Conservation (phyloP, 2,888 invertebrate species). For the Acrocera orbiculus region DNA sequence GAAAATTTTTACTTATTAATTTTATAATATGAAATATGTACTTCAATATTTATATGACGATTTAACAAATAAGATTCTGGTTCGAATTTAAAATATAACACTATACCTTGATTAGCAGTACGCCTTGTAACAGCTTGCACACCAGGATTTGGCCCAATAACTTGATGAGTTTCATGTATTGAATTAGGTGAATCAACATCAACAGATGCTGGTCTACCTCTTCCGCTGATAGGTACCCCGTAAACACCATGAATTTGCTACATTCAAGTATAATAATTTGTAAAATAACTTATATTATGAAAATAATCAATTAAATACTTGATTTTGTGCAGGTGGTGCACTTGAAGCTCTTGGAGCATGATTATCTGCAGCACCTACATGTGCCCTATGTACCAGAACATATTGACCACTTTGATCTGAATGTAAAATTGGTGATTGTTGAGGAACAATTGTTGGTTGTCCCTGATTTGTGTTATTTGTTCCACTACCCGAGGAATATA, state of each 20-base stretch:
- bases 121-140: slow-evolving; percentile 34
- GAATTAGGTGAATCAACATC: slow-evolving; percentile 32
- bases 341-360: slow-evolving; percentile 68
- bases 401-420: slow-evolving; percentile 46
- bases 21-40: too few species aligned
- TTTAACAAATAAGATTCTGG: too few species aligned
- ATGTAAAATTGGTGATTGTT: slow-evolving; percentile 10
- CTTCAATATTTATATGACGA: too few species aligned
- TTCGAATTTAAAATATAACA: not conserved
- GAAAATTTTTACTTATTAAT: too few species aligned
- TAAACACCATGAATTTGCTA: slow-evolving; percentile 29
- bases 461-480: slow-evolving; percentile 13
- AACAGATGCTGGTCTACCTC: slow-evolving; percentile 50
- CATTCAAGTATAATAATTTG: too few species aligned
- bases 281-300: not conserved
- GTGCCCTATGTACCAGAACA: slow-evolving; percentile 61
- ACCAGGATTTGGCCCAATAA: slow-evolving; percentile 31
- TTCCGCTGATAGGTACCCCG: slow-evolving; percentile 32
- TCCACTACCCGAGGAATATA: slow-evolving; percentile 29
- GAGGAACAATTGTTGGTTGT: slow-evolving; percentile 15
- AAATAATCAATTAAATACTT: slow-evolving; percentile 17
- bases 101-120: slow-evolving; percentile 29
- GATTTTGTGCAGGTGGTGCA: slow-evolving; percentile 56
- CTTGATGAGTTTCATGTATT: slow-evolving; percentile 19
- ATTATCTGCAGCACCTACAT: slow-evolving; percentile 38